Evolutionary conservation across 2,797 vertebrate species (phyloP), one percentile per base, ranked within the genome.

Genomic region (Echiichthys vipera): DNA sequence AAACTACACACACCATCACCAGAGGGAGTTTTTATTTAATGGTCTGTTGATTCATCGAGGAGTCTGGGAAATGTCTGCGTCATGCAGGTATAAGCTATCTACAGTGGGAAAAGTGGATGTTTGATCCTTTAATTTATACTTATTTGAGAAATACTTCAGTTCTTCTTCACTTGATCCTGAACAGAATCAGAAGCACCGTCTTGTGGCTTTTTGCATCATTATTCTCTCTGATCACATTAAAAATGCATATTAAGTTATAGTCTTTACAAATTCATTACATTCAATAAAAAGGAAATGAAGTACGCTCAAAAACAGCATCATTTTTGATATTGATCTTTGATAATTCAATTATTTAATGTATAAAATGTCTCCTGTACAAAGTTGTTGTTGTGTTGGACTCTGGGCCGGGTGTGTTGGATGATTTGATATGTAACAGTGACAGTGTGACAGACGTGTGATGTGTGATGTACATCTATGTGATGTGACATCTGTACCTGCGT

Each of bases 401-500:
- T 20, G 30, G 14, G 11, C 11, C 22, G 14, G 15, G 5, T 50
- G 32, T 30, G n/a, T n/a, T n/a, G n/a, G n/a, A n/a, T n/a, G n/a
- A n/a, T n/a, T n/a, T n/a, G n/a, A n/a, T n/a, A n/a, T n/a, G n/a
- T n/a, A n/a, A n/a, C n/a, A n/a, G n/a, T n/a, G n/a, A n/a, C n/a
- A n/a, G n/a, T n/a, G n/a, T n/a, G n/a, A n/a, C n/a, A n/a, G n/a
- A n/a, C n/a, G n/a, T n/a, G n/a, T n/a, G n/a, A n/a, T n/a, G n/a
- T n/a, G n/a, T n/a, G n/a, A n/a, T n/a, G n/a, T n/a, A n/a, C n/a
- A n/a, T n/a, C n/a, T n/a, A n/a, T n/a, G n/a, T n/a, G n/a, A 51
- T 24, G 15, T 55, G 17, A 64, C 0, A 5, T 29, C 20, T 34
- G 20, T 7, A 12, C n/a, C 7, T 63, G 3, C 84, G 50, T 85